Evolutionary conservation across 2,797 vertebrate species (phyloP).

Genomic region (Knipowitschia caucasica): DNA sequence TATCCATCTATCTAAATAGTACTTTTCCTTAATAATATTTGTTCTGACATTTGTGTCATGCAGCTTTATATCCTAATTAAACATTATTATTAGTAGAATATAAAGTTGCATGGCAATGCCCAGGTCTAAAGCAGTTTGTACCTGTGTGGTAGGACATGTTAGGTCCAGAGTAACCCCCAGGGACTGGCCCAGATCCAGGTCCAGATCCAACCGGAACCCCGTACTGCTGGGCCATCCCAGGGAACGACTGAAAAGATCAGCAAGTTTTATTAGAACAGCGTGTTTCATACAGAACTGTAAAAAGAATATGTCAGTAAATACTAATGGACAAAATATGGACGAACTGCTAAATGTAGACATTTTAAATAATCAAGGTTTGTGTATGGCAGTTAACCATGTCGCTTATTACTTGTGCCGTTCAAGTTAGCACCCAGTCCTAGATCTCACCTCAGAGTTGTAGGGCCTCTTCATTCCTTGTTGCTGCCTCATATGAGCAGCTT

Average conservation of each 20-base stretch:
- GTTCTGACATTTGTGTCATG: no score
- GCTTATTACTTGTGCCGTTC: no score
- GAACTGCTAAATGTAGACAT: no score
- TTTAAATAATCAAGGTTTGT: no score
- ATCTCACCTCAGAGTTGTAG: slow-evolving; percentile 80
- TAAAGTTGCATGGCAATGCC: no score
- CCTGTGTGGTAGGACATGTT: slow-evolving; percentile 80
- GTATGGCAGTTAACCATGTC: no score
- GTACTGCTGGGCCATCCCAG: slow-evolving; percentile 65
- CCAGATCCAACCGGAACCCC: slow-evolving; percentile 41
- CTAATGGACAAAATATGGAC: no score
- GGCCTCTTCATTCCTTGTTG: slow-evolving; percentile 84
- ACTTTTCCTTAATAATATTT: no score
- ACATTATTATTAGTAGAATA: no score
- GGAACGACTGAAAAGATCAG: slow-evolving; percentile 37
- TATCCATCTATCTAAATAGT: no score
- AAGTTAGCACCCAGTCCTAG: not conserved
- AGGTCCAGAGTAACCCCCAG: slow-evolving; percentile 68
- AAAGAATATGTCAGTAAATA: not conserved
- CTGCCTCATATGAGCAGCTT: slow-evolving; percentile 65
- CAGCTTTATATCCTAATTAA: no score
- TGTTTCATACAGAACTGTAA: no score
- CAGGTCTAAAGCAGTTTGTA: slow-evolving; percentile 6
- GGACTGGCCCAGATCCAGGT: slow-evolving; percentile 41
- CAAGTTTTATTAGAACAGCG: not conserved